A percentile compares a stretch with the other conserved stretches of the same genome.
These are phyloP conservation scores for Polia nebulosa DNA, from an alignment of 2,888 invertebrate genomes.

Conservation along the genomic window DNA sequence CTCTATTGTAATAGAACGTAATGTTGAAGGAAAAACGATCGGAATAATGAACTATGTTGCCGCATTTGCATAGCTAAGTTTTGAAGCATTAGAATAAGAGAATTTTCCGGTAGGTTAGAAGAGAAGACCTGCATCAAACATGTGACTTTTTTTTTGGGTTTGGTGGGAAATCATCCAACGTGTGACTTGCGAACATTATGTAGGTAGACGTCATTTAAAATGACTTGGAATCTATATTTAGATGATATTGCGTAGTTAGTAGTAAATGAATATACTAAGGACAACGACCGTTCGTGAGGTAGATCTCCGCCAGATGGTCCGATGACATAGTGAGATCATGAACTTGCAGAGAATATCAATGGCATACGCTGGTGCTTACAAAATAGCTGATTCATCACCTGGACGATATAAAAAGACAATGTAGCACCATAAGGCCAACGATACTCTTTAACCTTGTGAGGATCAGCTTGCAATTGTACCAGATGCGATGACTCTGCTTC, in stretches of 20 bases:
- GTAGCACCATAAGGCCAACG: not conserved
- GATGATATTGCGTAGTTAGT: slow-evolving; percentile 51
- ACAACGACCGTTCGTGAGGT: slow-evolving; percentile 49
- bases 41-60: slow-evolving; percentile 33
- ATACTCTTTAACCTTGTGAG: not conserved
- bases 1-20: slow-evolving; percentile 68
- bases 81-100: slow-evolving; percentile 30
- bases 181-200: slow-evolving; percentile 39
- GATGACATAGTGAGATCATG: slow-evolving; percentile 38
- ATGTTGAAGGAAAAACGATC: slow-evolving; percentile 61
- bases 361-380: not conserved
- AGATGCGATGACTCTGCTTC: slow-evolving; percentile 24
- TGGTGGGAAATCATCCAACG: too few relatives aligned
- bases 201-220: slow-evolving; percentile 28
- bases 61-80: slow-evolving; percentile 35
- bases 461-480: slow-evolving; percentile 6
- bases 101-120: slow-evolving; percentile 25
- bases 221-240: slow-evolving; percentile 49
- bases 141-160: too few relatives aligned
- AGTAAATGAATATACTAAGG: slow-evolving; percentile 36
- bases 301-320: slow-evolving; percentile 42
- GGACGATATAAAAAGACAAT: not conserved
- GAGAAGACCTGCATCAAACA: slow-evolving; percentile 35
- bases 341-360: slow-evolving; percentile 23
- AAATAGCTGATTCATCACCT: slow-evolving; percentile 3